Conservation (phyloP, 2,113 vertebrate species). For the Bombycilla garrulus region DNA sequence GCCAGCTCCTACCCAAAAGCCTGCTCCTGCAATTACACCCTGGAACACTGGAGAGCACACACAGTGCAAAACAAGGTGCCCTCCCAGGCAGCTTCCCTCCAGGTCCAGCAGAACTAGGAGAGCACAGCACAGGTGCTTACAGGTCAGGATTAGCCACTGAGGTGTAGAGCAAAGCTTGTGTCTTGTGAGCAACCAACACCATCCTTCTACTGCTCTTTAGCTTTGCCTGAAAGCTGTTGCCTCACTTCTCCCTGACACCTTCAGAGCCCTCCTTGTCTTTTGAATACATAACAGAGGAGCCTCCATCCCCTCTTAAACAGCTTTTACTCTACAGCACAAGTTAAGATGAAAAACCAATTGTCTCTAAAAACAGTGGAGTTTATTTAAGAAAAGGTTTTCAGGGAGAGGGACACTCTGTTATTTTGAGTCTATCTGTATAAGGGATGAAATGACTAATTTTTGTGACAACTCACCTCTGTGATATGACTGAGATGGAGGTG, state of each 20-base stretch:
- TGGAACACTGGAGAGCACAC: rapidly evolving
- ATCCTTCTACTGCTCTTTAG: not conserved
- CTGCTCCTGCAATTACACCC: not conserved
- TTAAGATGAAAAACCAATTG: not conserved
- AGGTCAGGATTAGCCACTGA: not conserved
- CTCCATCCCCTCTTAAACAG: not conserved
- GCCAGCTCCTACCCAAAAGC: not conserved
- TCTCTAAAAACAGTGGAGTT: not conserved
- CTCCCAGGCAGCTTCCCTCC: not conserved
- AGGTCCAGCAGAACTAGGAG: not conserved
- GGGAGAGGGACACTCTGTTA: not conserved
- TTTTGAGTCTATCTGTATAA: not conserved
- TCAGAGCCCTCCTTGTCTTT: not conserved
- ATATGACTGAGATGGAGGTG: not conserved
- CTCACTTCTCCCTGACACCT: not conserved
- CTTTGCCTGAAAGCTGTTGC: not conserved
- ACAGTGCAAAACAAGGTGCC: not conserved
- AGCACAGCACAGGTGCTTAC: not conserved
- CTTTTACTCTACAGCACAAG: not conserved
- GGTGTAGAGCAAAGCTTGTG: rapidly evolving
- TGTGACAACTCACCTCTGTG: not conserved
- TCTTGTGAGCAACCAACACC: not conserved
- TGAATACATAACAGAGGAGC: rapidly evolving
- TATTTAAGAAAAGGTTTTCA: not conserved
- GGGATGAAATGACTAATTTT: not conserved